These are phyloP conservation scores for Fragum sueziense DNA, from an alignment of 2,888 invertebrate genomes.

Conservation along the genomic window DNA sequence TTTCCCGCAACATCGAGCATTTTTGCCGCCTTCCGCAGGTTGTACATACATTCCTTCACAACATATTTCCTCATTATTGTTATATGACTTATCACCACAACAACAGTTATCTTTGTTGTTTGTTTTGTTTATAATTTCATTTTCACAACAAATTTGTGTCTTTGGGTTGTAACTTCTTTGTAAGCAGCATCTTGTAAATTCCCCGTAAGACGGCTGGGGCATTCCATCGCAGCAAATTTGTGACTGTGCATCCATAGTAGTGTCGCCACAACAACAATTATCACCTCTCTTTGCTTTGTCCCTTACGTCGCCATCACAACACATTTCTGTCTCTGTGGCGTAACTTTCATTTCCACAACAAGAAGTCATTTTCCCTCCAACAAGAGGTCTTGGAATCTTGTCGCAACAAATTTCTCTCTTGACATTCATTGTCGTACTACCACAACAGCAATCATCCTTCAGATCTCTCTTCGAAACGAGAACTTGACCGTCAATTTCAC, in stretches of 20 bases:
- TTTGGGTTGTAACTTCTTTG: constrained; percentile 37
- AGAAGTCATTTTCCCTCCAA: constrained; percentile 47
- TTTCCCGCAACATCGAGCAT: constrained; percentile 48
- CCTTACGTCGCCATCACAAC: constrained; percentile 45
- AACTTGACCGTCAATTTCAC: constrained; percentile 32
- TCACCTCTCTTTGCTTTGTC: constrained; percentile 36
- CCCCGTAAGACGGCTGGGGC: constrained; percentile 41
- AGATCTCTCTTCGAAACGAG: constrained; percentile 31
- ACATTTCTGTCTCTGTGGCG: constrained; percentile 39
- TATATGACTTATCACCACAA: constrained; percentile 41
- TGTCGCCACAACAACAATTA: constrained; percentile 50
- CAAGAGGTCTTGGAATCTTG: constrained; percentile 42
- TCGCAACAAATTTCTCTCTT: constrained; percentile 49
- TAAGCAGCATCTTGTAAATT: constrained; percentile 44
- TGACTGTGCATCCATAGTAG: constrained; percentile 30
- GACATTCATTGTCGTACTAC: constrained; percentile 43
- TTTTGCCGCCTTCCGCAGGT: constrained; percentile 29
- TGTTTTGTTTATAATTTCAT: constrained; percentile 41
- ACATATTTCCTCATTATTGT: constrained; percentile 41
- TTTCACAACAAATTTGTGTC: constrained; percentile 50
- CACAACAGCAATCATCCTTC: constrained; percentile 51
- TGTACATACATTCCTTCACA: constrained; percentile 50
- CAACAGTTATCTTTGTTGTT: constrained; percentile 41
- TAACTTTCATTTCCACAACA: constrained; percentile 48
- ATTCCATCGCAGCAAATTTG: constrained; percentile 49